A percentile compares a stretch with the other conserved stretches of the same genome.
Conservation (phyloP, 1,140 invertebrate genomes). For the Achroia grisella region DNA sequence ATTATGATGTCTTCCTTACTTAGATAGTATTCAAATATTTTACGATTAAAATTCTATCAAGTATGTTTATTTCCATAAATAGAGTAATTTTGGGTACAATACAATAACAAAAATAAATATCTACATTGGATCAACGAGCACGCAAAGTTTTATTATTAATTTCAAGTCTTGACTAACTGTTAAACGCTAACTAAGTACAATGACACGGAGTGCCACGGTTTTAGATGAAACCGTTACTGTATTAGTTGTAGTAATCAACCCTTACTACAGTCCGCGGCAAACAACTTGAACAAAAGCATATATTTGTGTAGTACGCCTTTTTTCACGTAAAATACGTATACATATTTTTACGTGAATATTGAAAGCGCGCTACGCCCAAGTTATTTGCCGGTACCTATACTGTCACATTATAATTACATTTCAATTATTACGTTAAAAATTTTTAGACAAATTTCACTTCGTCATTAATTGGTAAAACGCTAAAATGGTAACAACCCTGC, state of each 20-base stretch:
- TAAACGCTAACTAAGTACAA: slow-evolving; percentile 68
- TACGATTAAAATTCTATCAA: slow-evolving; percentile 39
- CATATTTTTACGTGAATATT: too few species aligned
- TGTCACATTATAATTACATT: neutral
- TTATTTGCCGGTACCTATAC: too few species aligned
- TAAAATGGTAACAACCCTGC: slow-evolving; percentile 41
- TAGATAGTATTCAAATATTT: slow-evolving; percentile 14
- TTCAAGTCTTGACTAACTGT: slow-evolving; percentile 60
- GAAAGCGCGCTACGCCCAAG: too few species aligned
- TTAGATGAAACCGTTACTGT: neutral
- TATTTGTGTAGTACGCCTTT: too few species aligned
- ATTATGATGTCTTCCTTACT: neutral
- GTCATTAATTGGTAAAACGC: slow-evolving; percentile 37
- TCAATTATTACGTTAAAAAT: slow-evolving; percentile 18
- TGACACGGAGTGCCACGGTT: slow-evolving; percentile 23
- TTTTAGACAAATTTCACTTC: slow-evolving; percentile 12
- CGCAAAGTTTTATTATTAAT: slow-evolving; percentile 56
- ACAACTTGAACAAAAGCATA: too few species aligned
- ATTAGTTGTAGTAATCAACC: neutral
- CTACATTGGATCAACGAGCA: slow-evolving; percentile 69
- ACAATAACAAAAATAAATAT: slow-evolving; percentile 73
- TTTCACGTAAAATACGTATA: too few species aligned
- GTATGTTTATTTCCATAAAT: slow-evolving; percentile 41
- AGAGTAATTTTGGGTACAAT: slow-evolving; percentile 67
- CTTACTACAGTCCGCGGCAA: too few species aligned